A percentile compares a stretch with the other conserved stretches of the same genome.
Conservation (phyloP, 2,113 vertebrate species). For the Pseudopodoces humilis region DNA sequence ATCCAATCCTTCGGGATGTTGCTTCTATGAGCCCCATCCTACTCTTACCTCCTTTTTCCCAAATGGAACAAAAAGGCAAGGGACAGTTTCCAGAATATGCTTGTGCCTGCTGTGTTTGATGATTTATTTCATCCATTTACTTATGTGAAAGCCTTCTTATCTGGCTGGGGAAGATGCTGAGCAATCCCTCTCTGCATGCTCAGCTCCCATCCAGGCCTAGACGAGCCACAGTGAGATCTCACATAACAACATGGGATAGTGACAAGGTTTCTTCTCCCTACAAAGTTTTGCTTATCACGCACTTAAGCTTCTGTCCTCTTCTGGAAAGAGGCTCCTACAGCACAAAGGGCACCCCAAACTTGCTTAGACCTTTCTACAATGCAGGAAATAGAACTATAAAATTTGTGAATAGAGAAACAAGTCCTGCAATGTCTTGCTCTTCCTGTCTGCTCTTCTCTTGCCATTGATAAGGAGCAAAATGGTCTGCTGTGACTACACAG, state of each 20-base stretch:
- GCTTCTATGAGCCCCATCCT: rapidly evolving
- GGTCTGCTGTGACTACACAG: not conserved
- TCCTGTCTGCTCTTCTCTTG: not conserved
- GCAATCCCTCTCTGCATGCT: not conserved
- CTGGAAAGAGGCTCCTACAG: not conserved
- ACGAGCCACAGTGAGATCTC: not conserved
- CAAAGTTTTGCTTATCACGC: not conserved
- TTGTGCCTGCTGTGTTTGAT: not conserved
- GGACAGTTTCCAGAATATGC: not conserved
- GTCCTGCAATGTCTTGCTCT: not conserved
- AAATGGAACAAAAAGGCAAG: not conserved
- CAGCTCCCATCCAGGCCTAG: not conserved
- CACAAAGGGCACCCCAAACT: not conserved
- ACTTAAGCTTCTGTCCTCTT: not conserved
- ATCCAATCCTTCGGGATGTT: not conserved
- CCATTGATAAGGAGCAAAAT: rapidly evolving
- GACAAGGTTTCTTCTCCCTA: not conserved
- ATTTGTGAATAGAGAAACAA: not conserved
- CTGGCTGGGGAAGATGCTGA: not conserved
- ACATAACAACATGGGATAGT: not conserved
- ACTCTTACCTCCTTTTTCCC: not conserved
- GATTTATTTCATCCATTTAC: not conserved
- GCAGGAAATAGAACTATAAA: not conserved
- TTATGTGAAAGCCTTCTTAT: not conserved
- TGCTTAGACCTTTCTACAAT: not conserved